Percentiles rank a stretch among this genome's conserved stretches.
Conservation (phyloP, 2,113 vertebrate genomes). For the Onychorhynchus coronatus region DNA sequence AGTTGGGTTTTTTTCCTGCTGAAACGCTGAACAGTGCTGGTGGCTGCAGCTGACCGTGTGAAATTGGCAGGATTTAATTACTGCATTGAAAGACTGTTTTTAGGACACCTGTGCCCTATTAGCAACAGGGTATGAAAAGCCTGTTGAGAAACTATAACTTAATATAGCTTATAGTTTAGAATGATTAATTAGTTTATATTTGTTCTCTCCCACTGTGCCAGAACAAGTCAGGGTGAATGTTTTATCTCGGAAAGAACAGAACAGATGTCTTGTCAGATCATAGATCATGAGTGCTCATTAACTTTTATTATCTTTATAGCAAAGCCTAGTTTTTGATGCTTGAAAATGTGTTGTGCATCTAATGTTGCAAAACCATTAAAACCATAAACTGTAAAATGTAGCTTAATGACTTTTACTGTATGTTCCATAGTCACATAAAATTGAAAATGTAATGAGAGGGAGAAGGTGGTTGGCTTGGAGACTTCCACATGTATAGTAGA, state of each 20-base stretch:
- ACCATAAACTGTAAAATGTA: conserved; percentile 59
- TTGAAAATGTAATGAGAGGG: background rate
- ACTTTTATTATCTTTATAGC: conserved; percentile 78
- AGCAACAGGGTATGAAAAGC: conserved; percentile 48
- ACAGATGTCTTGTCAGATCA: conserved; percentile 75
- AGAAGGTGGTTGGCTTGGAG: background rate
- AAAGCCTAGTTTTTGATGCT: conserved; percentile 66
- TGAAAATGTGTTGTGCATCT: conserved; percentile 66
- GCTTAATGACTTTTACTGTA: conserved; percentile 38
- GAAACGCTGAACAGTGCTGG: background rate
- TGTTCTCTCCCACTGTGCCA: conserved; percentile 62
- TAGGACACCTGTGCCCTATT: conserved; percentile 66
- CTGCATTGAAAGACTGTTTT: conserved; percentile 22
- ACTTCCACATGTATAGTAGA: background rate
- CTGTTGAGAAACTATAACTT: conserved; percentile 70
- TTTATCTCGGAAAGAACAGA: conserved; percentile 67
- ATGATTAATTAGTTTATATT: conserved; percentile 71
- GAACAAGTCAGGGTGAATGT: conserved; percentile 52
- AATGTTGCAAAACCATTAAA: conserved; percentile 69
- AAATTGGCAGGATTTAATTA: conserved; percentile 38
- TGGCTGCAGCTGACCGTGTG: background rate
- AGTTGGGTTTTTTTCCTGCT: background rate
- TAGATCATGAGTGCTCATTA: conserved; percentile 77
- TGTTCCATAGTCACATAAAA: background rate
- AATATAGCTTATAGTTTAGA: conserved; percentile 72